phyloP scores from a whole-genome alignment of 2,797 vertebrate genomes.

The Typhlichthys subterraneus region DNA sequence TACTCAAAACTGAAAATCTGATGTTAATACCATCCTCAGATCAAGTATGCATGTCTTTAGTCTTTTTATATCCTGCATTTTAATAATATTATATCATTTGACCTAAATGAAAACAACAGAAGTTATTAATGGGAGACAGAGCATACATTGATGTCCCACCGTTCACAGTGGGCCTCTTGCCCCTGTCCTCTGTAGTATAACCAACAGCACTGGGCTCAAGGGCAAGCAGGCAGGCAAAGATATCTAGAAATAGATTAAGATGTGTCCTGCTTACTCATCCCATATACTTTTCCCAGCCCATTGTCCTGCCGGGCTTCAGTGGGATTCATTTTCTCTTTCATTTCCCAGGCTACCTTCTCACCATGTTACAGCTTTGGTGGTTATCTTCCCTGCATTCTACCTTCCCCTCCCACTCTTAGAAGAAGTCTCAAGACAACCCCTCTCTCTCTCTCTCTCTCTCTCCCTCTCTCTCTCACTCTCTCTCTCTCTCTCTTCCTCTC shows the following conservation, averaged over 20 bases:
- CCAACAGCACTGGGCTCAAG: slow-evolving; percentile 61
- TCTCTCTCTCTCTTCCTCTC: neutral
- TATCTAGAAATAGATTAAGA: slow-evolving; percentile 74
- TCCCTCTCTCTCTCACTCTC: neutral
- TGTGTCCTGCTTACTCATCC: slow-evolving; percentile 42
- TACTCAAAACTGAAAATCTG: too few species aligned
- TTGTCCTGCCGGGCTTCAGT: slow-evolving; percentile 43
- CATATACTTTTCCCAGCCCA: slow-evolving; percentile 54
- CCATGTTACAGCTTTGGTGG: slow-evolving; percentile 35
- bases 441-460: slow-evolving; percentile 1
- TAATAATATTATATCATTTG: too few species aligned
- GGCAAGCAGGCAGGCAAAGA: slow-evolving; percentile 61
- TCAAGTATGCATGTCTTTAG: too few species aligned
- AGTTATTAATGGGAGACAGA: too few species aligned
- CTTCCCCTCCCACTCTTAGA: neutral
- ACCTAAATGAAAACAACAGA: too few species aligned
- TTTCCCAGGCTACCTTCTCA: slow-evolving; percentile 63
- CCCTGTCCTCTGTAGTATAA: slow-evolving; percentile 65
- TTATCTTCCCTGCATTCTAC: slow-evolving; percentile 26
- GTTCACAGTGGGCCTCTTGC: slow-evolving; percentile 40
- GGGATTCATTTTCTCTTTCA: slow-evolving; percentile 72
- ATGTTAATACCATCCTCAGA: too few species aligned
- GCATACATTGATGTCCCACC: too few species aligned
- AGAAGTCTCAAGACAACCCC: neutral
- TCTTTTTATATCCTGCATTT: too few species aligned